phyloP scores from a whole-genome alignment of 2,888 invertebrate species.

The Caenorhabditis imperialis region DNA sequence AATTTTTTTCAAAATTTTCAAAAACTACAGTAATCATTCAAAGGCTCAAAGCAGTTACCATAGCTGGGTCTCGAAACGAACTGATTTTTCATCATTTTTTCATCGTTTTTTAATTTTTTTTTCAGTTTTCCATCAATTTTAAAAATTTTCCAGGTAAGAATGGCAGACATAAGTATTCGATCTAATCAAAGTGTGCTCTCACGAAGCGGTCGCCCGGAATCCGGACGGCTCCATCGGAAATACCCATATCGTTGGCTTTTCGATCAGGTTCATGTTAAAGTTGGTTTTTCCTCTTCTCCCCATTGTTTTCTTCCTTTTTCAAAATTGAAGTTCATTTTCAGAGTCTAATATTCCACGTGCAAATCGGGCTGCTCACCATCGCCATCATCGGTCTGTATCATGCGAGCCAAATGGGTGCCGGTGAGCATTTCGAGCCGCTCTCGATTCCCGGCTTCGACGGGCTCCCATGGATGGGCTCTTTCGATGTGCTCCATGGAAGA shows the following conservation, averaged over 20 bases:
- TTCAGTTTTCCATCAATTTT: not conserved
- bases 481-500: not conserved
- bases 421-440: conserved; percentile 14
- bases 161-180: conserved; percentile 33
- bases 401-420: conserved; percentile 14
- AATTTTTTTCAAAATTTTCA: too few relatives aligned
- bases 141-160: not conserved
- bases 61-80: not conserved
- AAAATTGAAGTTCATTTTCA: too few relatives aligned
- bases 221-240: conserved; percentile 40
- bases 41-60: not conserved
- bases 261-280: conserved; percentile 52
- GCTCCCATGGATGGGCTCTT: not conserved
- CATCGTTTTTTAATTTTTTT: not conserved
- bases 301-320: too few relatives aligned
- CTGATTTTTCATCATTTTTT: conserved; percentile 3
- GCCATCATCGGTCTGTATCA: conserved; percentile 20
- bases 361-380: conserved; percentile 16
- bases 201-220: conserved; percentile 36
- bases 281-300: too few relatives aligned
- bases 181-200: conserved; percentile 25
- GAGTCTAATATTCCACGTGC: conserved; percentile 41
- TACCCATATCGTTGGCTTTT: conserved; percentile 48
- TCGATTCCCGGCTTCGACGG: conserved; percentile 46
- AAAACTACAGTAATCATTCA: not conserved